phyloP scores from a whole-genome alignment of 1,140 invertebrate species.

The Halyomorpha halys region DNA sequence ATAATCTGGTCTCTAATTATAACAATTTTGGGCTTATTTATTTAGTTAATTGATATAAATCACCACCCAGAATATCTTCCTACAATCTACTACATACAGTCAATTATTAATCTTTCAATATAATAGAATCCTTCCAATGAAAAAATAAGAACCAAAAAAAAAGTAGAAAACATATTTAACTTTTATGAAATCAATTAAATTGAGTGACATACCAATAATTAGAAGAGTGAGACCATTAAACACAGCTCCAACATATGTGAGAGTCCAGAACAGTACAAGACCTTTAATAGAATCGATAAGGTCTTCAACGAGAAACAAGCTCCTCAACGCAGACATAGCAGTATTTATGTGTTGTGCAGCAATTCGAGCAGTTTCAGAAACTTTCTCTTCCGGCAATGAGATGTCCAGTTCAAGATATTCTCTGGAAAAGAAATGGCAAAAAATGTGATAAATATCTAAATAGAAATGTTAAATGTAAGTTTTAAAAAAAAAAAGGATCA shows the following conservation, averaged over 20 bases:
- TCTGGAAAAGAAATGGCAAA: constrained; percentile 42
- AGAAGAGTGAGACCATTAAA: constrained; percentile 97
- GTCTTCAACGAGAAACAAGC: constrained; percentile 92
- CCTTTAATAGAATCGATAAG: constrained; percentile 93
- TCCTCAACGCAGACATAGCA: constrained; percentile 66
- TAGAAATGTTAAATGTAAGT: no score
- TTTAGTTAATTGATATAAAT: no score
- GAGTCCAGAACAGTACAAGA: constrained; percentile 79
- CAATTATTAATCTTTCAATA: no score
- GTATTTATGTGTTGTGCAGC: constrained; percentile 77
- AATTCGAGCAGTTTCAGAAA: constrained; percentile 71
- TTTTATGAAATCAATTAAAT: background rate
- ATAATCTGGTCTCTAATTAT: no score
- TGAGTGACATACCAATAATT: constrained; percentile 64
- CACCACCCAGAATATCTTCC: no score
- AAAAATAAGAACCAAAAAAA: no score
- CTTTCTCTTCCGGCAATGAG: constrained; percentile 73
- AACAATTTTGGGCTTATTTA: no score
- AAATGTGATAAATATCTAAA: no score
- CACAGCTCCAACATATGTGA: constrained; percentile 93
- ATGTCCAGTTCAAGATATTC: constrained; percentile 79
- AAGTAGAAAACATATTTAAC: background rate
- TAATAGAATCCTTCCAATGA: no score
- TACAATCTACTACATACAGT: no score
- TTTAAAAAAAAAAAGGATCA: no score